Evolutionary conservation across 2,888 invertebrate genomes (phyloP).

Genomic region (Pseudococcus viburni): DNA sequence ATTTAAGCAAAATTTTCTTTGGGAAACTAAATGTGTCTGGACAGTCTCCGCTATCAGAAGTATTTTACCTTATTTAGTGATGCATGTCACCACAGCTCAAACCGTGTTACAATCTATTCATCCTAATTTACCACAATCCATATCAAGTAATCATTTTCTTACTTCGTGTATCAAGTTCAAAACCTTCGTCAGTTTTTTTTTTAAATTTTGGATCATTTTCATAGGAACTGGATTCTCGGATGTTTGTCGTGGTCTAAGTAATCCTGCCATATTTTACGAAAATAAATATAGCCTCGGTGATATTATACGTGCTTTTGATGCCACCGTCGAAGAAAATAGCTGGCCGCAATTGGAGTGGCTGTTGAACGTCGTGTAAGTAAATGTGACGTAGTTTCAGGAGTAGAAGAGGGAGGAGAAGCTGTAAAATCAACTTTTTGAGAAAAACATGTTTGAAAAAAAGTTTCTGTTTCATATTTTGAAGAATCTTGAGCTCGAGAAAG

Average conservation of each 20-base stretch:
- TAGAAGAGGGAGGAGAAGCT: no score
- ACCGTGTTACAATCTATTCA: slow-evolving; percentile 67
- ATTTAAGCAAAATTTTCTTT: slow-evolving; percentile 65
- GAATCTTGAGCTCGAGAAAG: no score
- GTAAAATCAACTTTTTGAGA: no score
- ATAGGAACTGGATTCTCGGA: slow-evolving; percentile 72
- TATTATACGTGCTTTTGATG: slow-evolving; percentile 75
- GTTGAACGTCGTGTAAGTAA: slow-evolving; percentile 76
- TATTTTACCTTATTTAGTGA: slow-evolving; percentile 72
- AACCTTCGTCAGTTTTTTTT: slow-evolving; percentile 57
- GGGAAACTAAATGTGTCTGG: slow-evolving; percentile 66
- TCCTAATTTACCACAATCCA: slow-evolving; percentile 66
- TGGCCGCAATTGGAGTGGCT: slow-evolving; percentile 84
- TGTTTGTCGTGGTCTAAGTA: slow-evolving; percentile 73
- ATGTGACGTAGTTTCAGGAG: no score
- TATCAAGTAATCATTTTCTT: slow-evolving; percentile 48
- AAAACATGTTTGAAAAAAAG: no score
- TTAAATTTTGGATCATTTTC: not conserved
- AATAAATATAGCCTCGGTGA: slow-evolving; percentile 74
- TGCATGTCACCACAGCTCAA: slow-evolving; percentile 70
- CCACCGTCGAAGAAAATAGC: slow-evolving; percentile 72
- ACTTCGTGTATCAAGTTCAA: not conserved
- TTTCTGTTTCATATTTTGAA: no score
- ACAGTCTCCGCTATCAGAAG: slow-evolving; percentile 70
- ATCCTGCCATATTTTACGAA: slow-evolving; percentile 79